Evolutionary conservation across 1,140 invertebrate species (phyloP).

Genomic region (Cyphomyrmex costatus): DNA sequence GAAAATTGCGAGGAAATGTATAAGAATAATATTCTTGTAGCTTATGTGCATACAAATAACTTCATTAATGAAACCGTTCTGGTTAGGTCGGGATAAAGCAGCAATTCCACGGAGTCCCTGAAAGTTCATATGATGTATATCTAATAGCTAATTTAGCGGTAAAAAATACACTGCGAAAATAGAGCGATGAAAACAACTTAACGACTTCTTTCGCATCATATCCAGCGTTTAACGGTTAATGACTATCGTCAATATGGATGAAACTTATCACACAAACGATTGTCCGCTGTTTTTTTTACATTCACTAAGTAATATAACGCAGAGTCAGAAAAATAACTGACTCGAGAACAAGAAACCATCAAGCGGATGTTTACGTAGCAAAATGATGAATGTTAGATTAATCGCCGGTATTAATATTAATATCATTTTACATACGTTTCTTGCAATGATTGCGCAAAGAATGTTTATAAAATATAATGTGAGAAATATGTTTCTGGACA

Average conservation of each 20-base stretch:
- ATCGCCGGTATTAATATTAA: conserved; percentile 50
- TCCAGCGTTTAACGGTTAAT: conserved; percentile 37
- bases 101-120: conserved; percentile 12
- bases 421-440: not conserved
- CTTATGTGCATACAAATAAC: conserved; percentile 30
- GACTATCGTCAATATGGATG: conserved; percentile 11
- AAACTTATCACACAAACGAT: not conserved
- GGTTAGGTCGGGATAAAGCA: conserved; percentile 5
- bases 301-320: not conserved
- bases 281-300: not conserved
- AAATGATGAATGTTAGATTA: conserved; percentile 32
- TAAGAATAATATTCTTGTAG: conserved; percentile 1
- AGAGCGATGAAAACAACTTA: conserved; percentile 37
- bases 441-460: conserved; percentile 2
- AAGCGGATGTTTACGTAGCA: conserved; percentile 52
- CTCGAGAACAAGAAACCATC: not conserved
- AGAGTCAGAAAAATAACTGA: conserved; percentile 10
- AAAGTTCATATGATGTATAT: conserved; percentile 7
- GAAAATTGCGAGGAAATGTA: conserved; percentile 20
- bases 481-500: not conserved
- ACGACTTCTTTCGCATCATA: not conserved
- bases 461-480: not conserved
- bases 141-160: not conserved
- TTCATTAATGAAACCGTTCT: conserved; percentile 39
- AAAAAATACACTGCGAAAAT: conserved; percentile 23